Conservation (phyloP, 2,797 vertebrate species). For the Coregonus ussuriensis region DNA sequence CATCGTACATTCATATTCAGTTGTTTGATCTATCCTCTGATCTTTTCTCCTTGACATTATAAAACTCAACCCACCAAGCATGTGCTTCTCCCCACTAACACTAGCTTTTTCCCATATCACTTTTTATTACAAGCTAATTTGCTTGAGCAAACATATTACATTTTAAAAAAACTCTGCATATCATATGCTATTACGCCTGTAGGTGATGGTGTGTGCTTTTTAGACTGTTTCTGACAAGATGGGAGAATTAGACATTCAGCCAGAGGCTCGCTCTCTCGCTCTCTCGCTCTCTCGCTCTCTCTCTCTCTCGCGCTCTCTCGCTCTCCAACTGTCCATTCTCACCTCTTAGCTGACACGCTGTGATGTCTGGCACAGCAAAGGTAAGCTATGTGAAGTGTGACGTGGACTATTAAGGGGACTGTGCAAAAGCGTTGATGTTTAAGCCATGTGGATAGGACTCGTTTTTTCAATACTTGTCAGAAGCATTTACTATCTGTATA, state of each 20-base stretch:
- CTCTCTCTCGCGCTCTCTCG: background rate
- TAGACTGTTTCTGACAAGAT: background rate
- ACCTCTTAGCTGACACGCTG: background rate
- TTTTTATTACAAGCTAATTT: background rate
- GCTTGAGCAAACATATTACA: background rate
- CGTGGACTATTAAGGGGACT: background rate
- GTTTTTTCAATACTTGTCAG: background rate
- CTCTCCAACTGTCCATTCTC: background rate
- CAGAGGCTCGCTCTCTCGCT: background rate
- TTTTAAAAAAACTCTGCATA: background rate
- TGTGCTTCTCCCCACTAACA: background rate
- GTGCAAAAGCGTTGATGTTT: background rate
- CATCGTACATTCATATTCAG: background rate
- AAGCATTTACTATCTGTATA: background rate
- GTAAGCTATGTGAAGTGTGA: background rate
- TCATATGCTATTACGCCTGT: background rate
- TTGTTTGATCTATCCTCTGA: background rate
- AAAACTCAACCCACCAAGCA: background rate
- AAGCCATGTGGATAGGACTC: background rate
- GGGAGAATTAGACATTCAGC: background rate
- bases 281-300: background rate
- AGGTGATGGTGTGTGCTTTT: background rate
- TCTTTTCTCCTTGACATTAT: background rate
- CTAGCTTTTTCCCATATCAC: background rate
- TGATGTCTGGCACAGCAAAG: background rate